phyloP scores from a whole-genome alignment of 2,797 vertebrate species.

The Ctenopoma kingsleyae region DNA sequence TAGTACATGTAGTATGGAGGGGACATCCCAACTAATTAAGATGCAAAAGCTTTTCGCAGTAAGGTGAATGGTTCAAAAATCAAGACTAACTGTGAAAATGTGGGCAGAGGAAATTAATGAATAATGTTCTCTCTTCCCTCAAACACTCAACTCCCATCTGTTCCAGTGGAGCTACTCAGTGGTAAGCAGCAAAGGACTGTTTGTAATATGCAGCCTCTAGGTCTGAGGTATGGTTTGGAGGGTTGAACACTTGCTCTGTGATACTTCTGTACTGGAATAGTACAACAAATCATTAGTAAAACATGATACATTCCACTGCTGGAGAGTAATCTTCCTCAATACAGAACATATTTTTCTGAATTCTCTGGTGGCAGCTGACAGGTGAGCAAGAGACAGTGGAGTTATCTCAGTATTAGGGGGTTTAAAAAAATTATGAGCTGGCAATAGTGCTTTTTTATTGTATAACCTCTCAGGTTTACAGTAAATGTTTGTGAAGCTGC shows the following conservation, averaged over 20 bases:
- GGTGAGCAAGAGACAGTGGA: slow-evolving; percentile 26
- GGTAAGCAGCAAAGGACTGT: slow-evolving; percentile 47
- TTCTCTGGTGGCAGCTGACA: slow-evolving; percentile 33
- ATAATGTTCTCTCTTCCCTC: slow-evolving; percentile 46
- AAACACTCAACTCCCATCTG: slow-evolving; percentile 55
- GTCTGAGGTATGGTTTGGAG: slow-evolving; percentile 40
- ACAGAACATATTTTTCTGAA: slow-evolving; percentile 24
- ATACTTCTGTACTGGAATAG: slow-evolving; percentile 27
- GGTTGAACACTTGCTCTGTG: slow-evolving; percentile 34
- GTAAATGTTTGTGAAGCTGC: slow-evolving; percentile 25
- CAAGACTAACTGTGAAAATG: slow-evolving; percentile 42
- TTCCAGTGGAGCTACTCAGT: slow-evolving; percentile 40
- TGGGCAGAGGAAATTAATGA: slow-evolving; percentile 46
- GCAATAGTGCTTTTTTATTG: slow-evolving; percentile 20
- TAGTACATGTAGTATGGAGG: slow-evolving; percentile 10
- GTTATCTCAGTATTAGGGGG: slow-evolving; percentile 29
- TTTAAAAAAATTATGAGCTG: slow-evolving; percentile 32
- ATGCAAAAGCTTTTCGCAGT: slow-evolving; percentile 27
- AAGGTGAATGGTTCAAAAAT: slow-evolving; percentile 48
- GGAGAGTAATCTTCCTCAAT: slow-evolving; percentile 13
- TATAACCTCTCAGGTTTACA: slow-evolving; percentile 16
- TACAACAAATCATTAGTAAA: slow-evolving; percentile 44
- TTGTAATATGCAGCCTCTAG: slow-evolving; percentile 38
- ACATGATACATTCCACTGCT: slow-evolving; percentile 30
- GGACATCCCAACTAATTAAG: slow-evolving; percentile 37